Conservation (phyloP, 2,113 vertebrate species). For the Madoqua kirkii region DNA sequence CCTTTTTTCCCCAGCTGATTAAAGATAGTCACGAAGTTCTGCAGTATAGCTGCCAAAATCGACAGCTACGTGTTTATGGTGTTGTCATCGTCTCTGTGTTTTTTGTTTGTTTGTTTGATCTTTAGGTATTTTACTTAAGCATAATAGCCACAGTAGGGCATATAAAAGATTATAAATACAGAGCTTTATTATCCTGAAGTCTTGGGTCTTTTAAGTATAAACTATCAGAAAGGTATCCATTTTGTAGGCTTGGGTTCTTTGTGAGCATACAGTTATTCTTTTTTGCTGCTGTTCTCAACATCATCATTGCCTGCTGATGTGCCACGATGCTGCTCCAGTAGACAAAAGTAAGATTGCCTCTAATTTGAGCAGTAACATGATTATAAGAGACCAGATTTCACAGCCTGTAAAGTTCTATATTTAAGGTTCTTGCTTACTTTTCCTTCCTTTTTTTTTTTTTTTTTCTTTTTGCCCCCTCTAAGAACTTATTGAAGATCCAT, state of each 20-base stretch:
- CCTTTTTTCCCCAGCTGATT: constrained; percentile 73
- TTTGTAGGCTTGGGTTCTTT: constrained; percentile 24
- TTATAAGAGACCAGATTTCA: constrained; percentile 45
- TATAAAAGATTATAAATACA: constrained; percentile 59
- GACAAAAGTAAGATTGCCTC: constrained; percentile 20
- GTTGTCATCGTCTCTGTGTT: constrained; percentile 75
- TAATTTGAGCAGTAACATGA: constrained; percentile 47
- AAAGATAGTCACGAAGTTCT: constrained; percentile 78
- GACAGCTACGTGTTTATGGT: constrained; percentile 76
- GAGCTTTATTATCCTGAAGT: constrained; percentile 69
- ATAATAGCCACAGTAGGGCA: constrained; percentile 60
- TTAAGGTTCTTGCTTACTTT: constrained; percentile 53
- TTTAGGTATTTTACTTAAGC: constrained; percentile 73
- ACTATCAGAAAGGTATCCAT: constrained; percentile 30
- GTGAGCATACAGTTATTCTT: constrained; percentile 21
- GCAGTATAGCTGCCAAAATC: constrained; percentile 76
- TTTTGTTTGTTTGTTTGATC: constrained; percentile 60
- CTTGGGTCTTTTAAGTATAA: constrained; percentile 62
- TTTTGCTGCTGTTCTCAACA: constrained; percentile 73
- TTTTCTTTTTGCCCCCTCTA: background rate
- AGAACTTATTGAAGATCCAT: constrained; percentile 38
- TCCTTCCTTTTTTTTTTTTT: background rate
- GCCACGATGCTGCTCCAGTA: constrained; percentile 83
- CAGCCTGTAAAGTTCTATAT: constrained; percentile 41
- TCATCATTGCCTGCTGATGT: constrained; percentile 73